phyloP scores from a whole-genome alignment of 2,113 vertebrate genomes.

The Chionodraco myersi region DNA sequence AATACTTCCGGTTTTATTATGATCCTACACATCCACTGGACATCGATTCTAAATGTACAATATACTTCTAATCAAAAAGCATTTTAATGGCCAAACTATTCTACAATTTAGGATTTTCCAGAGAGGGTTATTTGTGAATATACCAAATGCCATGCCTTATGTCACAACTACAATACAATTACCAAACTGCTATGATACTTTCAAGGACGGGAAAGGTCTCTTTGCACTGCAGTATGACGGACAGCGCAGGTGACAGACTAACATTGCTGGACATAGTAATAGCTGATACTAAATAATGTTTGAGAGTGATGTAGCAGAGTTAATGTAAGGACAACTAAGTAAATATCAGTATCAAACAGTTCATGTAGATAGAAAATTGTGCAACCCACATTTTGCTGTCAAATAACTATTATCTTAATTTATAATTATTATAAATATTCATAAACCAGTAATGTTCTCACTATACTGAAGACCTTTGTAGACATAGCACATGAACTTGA shows the following conservation, averaged over 20 bases:
- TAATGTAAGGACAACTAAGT: not conserved
- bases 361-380: not conserved
- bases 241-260: not conserved
- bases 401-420: not conserved
- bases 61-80: no score
- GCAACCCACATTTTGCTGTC: not conserved
- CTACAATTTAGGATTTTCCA: no score
- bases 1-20: no score
- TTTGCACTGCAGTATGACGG: not conserved
- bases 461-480: not conserved
- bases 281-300: constrained; percentile 9
- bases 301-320: constrained; percentile 10
- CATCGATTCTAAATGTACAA: no score
- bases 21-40: no score
- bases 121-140: no score
- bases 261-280: not conserved
- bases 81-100: no score
- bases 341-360: constrained; percentile 38
- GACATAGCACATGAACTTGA: not conserved
- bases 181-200: constrained; percentile 2
- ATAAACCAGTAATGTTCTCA: not conserved
- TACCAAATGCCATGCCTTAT: no score
- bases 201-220: constrained; percentile 25
- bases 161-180: not conserved
- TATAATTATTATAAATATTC: not conserved